Conservation (phyloP, 1,140 invertebrate species). For the Drosophila takahashii region DNA sequence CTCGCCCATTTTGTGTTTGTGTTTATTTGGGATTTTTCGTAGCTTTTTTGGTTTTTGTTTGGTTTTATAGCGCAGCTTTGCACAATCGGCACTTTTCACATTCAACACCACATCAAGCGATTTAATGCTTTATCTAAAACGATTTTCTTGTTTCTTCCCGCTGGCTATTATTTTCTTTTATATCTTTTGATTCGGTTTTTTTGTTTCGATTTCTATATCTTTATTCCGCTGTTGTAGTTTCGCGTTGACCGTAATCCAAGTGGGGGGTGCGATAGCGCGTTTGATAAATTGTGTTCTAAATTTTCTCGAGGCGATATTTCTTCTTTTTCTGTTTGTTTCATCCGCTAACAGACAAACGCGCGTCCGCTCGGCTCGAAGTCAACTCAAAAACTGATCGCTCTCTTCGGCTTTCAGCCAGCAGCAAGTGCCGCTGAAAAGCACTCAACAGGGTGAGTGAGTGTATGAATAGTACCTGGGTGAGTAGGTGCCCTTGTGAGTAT, state of each 20-base stretch:
- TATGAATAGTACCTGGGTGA: constrained; percentile 5
- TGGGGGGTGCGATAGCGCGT: constrained; percentile 67
- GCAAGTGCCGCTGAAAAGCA: constrained; percentile 60
- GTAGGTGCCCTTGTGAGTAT: not conserved
- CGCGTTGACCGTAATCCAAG: constrained; percentile 82
- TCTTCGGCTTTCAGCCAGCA: constrained; percentile 43
- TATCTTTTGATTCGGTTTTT: constrained; percentile 19
- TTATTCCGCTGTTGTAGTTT: constrained; percentile 50
- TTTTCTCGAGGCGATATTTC: constrained; percentile 56
- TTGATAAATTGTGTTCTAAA: constrained; percentile 57
- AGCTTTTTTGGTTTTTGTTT: constrained; percentile 40
- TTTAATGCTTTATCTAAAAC: constrained; percentile 52
- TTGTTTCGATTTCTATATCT: constrained; percentile 41
- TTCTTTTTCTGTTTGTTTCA: constrained; percentile 27
- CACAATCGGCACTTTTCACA: constrained; percentile 37
- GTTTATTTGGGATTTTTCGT: constrained; percentile 47
- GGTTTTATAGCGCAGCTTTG: constrained; percentile 50
- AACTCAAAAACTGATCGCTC: constrained; percentile 80
- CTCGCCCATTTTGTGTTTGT: constrained; percentile 55
- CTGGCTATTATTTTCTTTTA: constrained; percentile 24
- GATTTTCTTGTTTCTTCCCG: constrained; percentile 41
- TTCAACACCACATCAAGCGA: constrained; percentile 56
- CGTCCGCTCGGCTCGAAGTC: constrained; percentile 75
- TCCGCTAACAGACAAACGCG: constrained; percentile 56
- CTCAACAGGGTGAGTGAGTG: constrained; percentile 16